Evolutionary conservation across 2,797 vertebrate genomes (phyloP).

Genomic region (Anas bahamensis): DNA sequence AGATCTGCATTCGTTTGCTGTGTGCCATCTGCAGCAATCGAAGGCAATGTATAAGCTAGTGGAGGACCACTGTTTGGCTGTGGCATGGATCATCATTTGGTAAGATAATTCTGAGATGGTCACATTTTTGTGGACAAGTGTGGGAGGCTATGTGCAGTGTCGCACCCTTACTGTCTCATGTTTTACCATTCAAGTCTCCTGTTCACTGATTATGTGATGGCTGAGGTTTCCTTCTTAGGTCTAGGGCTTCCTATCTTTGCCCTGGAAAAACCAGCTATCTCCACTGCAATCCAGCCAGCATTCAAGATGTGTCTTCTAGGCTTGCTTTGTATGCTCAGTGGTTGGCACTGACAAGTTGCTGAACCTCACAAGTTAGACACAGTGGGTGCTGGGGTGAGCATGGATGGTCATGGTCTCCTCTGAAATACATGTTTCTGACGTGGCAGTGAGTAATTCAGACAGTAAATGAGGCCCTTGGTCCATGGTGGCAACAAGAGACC

Average conservation of each 20-base stretch:
- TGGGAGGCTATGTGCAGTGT: neutral
- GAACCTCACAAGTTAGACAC: neutral
- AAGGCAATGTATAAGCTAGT: neutral
- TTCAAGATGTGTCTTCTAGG: neutral
- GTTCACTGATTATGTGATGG: neutral
- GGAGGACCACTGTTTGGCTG: neutral
- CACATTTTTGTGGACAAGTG: slow-evolving; percentile 28
- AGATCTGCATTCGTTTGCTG: neutral
- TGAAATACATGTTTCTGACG: neutral
- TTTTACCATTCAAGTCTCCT: slow-evolving; percentile 12
- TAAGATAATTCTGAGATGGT: neutral
- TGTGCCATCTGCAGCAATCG: neutral
- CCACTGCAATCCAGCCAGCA: neutral
- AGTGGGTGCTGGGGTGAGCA: neutral
- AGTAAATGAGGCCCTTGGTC: neutral
- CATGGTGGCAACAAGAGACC: neutral
- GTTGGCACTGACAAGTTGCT: neutral
- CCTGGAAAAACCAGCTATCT: neutral
- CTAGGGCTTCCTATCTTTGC: neutral
- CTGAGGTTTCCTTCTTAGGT: slow-evolving; percentile 8
- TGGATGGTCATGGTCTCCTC: neutral
- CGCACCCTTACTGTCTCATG: neutral
- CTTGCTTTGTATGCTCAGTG: accelerated
- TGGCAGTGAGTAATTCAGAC: neutral
- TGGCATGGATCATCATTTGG: slow-evolving; percentile 2